Percentiles rank a stretch among this genome's conserved stretches.
Conservation (phyloP, 1,140 invertebrate genomes). For the Triops cancriformis region DNA sequence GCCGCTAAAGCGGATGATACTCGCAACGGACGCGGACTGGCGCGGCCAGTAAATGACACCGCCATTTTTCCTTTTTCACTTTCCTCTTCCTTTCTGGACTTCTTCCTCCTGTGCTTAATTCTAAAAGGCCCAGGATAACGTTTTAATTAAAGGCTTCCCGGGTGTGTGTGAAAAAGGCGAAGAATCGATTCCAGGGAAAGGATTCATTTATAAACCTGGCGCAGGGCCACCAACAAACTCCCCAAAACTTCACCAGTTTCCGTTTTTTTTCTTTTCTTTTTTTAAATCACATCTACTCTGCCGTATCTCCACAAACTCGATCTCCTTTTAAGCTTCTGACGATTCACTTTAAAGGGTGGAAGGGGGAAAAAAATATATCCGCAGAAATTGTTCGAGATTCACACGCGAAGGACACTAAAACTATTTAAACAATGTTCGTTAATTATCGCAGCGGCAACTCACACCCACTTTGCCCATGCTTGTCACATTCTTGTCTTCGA, state of each 20-base stretch:
- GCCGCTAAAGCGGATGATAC: constrained; percentile 6
- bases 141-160: not conserved
- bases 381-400: not conserved
- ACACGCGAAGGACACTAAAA: not conserved
- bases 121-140: not conserved
- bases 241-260: too few species aligned
- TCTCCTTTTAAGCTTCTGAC: too few species aligned
- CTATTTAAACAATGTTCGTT: not conserved
- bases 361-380: too few species aligned
- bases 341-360: too few species aligned
- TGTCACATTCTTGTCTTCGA: not conserved
- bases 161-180: not conserved
- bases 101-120: not conserved
- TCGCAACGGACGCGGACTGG: not conserved
- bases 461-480: not conserved
- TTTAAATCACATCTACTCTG: too few species aligned
- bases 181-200: not conserved
- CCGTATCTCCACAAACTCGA: too few species aligned
- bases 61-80: not conserved
- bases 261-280: too few species aligned
- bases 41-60: not conserved
- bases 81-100: not conserved
- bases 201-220: constrained; percentile 6
- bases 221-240: not conserved
- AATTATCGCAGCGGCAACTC: not conserved